A percentile compares a stretch with the other conserved stretches of the same genome.
Evolutionary conservation across 2,113 vertebrate genomes (phyloP).

Genomic region (Oreotrochilus melanogaster): DNA sequence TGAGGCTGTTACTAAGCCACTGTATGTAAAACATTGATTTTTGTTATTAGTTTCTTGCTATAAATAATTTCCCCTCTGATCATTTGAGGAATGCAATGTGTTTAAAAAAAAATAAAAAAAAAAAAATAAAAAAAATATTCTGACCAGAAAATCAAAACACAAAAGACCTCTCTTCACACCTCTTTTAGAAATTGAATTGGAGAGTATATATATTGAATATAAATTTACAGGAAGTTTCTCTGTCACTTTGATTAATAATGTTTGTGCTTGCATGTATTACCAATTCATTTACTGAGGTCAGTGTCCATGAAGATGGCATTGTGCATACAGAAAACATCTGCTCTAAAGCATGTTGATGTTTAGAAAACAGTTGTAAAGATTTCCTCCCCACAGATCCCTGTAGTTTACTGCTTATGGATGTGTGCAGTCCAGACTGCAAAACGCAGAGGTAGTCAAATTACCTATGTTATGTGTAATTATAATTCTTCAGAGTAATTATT

Average conservation of each 20-base stretch:
- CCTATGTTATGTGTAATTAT: neutral
- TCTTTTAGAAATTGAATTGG: neutral
- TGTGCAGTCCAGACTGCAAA: neutral
- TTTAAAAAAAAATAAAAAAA: neutral
- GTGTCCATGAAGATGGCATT: neutral
- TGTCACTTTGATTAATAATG: slow-evolving; percentile 54
- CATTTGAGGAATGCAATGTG: neutral
- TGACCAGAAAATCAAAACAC: neutral
- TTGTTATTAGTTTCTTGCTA: neutral
- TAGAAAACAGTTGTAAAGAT: neutral
- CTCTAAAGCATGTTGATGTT: neutral
- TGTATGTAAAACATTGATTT: neutral
- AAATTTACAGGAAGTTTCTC: neutral
- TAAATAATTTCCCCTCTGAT: neutral
- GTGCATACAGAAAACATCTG: neutral
- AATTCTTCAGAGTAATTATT: neutral
- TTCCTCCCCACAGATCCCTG: neutral
- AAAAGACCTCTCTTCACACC: neutral
- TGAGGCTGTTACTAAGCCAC: neutral
- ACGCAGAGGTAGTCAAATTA: neutral
- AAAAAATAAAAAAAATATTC: too few relatives aligned
- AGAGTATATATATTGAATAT: neutral
- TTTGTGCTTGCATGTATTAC: slow-evolving; percentile 2
- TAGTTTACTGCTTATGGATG: slow-evolving; percentile 6
- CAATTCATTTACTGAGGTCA: slow-evolving; percentile 18